phyloP scores from a whole-genome alignment of 2,888 invertebrate genomes.

The Morinoia aosen region DNA sequence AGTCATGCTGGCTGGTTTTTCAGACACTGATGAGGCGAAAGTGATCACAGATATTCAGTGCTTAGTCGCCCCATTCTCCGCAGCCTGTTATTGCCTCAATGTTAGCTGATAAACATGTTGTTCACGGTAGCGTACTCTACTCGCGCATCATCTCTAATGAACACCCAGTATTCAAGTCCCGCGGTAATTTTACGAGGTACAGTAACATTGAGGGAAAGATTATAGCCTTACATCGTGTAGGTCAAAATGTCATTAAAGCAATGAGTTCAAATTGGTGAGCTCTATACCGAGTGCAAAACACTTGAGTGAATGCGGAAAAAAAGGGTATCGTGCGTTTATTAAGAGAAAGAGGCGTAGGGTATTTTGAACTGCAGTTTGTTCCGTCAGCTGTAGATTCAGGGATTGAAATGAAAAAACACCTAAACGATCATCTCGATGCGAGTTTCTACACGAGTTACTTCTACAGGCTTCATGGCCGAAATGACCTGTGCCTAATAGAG shows the following conservation, averaged over 20 bases:
- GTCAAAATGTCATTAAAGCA: not conserved
- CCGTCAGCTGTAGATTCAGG: not conserved
- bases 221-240: not conserved
- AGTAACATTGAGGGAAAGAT: not conserved
- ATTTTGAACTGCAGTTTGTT: not conserved
- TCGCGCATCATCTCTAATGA: not conserved
- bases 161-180: not conserved
- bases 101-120: not conserved
- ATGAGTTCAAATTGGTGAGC: not conserved
- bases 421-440: not conserved
- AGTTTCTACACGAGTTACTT: not conserved
- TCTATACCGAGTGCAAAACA: not conserved
- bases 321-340: not conserved
- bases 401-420: not conserved
- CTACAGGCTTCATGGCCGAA: not conserved
- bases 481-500: not conserved
- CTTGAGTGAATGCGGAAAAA: not conserved
- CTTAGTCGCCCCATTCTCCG: not conserved
- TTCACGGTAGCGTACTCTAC: not conserved
- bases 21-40: not conserved
- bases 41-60: not conserved
- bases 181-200: not conserved
- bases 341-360: not conserved
- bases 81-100: not conserved
- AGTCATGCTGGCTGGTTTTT: constrained; percentile 7